These are phyloP conservation scores for Onychostruthus taczanowskii DNA, from an alignment of 2,113 vertebrate species.

Conservation along the genomic window DNA sequence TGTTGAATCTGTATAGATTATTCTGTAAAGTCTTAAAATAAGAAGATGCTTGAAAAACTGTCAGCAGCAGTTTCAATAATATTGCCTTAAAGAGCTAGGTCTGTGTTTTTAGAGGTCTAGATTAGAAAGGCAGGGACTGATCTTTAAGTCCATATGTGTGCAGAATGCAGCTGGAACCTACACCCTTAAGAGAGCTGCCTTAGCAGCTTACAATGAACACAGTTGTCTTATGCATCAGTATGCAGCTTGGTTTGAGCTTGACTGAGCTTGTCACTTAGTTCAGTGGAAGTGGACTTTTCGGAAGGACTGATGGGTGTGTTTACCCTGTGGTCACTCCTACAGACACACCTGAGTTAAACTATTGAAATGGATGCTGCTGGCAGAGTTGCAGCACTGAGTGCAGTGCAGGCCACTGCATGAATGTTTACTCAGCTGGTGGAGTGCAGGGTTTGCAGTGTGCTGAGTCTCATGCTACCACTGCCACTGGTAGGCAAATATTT, in stretches of 20 bases:
- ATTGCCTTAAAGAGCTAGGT: background rate
- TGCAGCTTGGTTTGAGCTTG: background rate
- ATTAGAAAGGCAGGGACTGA: background rate
- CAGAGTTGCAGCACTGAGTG: background rate
- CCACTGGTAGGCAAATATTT: background rate
- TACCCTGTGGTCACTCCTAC: fast-evolving
- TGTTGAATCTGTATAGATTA: background rate
- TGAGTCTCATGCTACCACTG: background rate
- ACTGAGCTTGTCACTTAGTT: background rate
- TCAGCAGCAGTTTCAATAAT: background rate
- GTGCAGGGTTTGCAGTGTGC: background rate
- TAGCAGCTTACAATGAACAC: background rate
- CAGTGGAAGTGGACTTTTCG: background rate
- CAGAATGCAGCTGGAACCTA: background rate
- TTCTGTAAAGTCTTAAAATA: background rate
- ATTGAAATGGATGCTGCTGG: background rate
- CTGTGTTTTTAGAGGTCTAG: background rate
- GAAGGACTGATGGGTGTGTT: background rate
- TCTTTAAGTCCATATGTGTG: background rate
- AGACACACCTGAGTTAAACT: background rate
- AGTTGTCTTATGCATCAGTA: fast-evolving
- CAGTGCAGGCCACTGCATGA: background rate
- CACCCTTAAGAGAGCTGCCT: background rate
- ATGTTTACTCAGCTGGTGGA: background rate
- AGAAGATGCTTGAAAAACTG: background rate